Evolutionary conservation across 2,888 invertebrate genomes (phyloP), one percentile per base, ranked within the genome.

Genomic region (Parnassius glacialis): DNA sequence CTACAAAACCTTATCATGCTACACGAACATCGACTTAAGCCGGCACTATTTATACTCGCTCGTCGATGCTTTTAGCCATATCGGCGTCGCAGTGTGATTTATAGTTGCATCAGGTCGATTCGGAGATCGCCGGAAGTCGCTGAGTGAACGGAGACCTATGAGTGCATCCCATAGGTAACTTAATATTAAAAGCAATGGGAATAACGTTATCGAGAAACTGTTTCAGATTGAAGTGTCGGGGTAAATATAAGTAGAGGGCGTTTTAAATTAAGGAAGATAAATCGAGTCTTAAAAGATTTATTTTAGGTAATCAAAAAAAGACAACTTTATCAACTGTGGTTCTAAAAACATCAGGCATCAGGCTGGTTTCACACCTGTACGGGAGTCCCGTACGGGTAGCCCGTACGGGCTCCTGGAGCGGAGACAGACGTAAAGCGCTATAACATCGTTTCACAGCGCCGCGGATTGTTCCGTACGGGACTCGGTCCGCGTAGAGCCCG

Each of bases 11-110:
- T 90, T 91, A 91, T 91, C 91, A 85, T 74, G 61, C 74, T 79
- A 91, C 91, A 91, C 84, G 88, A 83, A 89, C 87, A 85, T 85
- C 81, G 79, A 87, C 90, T 91, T 91, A 90, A 79, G 76, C 73
- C 79, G 81, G 80, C 84, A 83, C 82, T 84, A 87, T 87, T 89
- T 89, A 87, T 83, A 85, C 75, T 79, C 77, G 71, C 78, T 78
- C 82, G 74, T 69, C 81, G 83, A 85, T 81, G 85, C 90, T 90
- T 88, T 90, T 87, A 90, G 76, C 84, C 85, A 80, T 90, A 91
- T 90, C 88, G 75, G 76, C 70, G 73, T 76, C 78, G 76, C 74
- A 71, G 59, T 62, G 76, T 83, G 85, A 90, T 90, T 90, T 90
- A 90, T 86, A 83, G 81, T 16, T 13, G 81, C 78, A 80, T 10